Evolutionary conservation across 2,797 vertebrate genomes (phyloP), one percentile per base, ranked within the genome.

Genomic region (Huso huso): DNA sequence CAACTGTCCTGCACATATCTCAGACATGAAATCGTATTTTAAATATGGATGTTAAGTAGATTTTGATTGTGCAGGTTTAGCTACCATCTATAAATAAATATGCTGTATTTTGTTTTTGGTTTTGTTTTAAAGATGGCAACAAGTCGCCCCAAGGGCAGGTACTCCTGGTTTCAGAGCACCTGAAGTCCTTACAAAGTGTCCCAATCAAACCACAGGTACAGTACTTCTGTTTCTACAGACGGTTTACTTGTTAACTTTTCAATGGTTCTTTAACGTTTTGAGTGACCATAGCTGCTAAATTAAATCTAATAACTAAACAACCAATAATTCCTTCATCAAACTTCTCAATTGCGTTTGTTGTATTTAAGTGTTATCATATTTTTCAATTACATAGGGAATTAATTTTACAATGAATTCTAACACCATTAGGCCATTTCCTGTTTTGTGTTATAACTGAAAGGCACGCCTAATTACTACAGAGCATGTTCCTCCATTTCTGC

Each of bases 161-260:
- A 99, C 97, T 6, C 95, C 96, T 0, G 97, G 96, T 67, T 99
- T 98, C 80, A 92, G 97, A 86, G 96, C 97, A 51, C 97, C 95
- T 52, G 96, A 99, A 71, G 94, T 99, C 65, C 86, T 99, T 70
- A 95, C 91, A 0, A 98, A 97, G 78, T 98, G 94, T 74, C 94
- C 95, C 18, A 85, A 91, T 79, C 97, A 99, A 78, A 94, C 93
- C 63, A 96, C 95, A 81, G 95, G 97, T 98, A 76, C 23, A 71
- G 71, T 55, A n/a, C n/a, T 9, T 55, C 9, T 55, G 6, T 55
- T 10, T 55, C 37, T 37, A 5, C 37, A 37, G 37, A 37, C 5
- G 4, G 37, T 37, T 37, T 37, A 5, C 37, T 18, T 18, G 37
- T 37, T 37, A 1, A 5, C 37, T 18, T 18, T 18, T 18, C 18